Evolutionary conservation across 2,113 vertebrate species (phyloP).

Genomic region (Trinectes maculatus): DNA sequence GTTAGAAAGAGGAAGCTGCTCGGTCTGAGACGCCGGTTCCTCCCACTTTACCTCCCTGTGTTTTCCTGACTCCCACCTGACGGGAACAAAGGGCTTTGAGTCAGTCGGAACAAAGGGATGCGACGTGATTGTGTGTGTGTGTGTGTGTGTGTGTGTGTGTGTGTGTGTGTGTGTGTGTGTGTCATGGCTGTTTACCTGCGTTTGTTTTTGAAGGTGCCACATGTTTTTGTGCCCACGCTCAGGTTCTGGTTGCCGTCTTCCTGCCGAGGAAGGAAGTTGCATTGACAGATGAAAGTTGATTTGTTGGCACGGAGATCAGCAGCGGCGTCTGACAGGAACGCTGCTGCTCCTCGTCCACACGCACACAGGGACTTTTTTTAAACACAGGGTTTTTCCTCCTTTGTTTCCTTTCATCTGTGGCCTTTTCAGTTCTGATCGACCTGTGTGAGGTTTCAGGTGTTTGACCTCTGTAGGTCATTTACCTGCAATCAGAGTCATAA

Average conservation of each 20-base stretch:
- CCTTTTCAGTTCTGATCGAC: too few species aligned
- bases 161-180: constrained; percentile 15
- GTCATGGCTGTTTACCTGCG: constrained; percentile 35
- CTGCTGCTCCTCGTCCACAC: background rate
- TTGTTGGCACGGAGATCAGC: background rate
- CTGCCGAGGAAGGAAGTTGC: constrained; percentile 72
- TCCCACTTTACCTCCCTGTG: constrained; percentile 34
- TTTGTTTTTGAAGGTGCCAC: too few species aligned
- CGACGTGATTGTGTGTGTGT: constrained; percentile 2
- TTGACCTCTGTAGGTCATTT: too few species aligned
- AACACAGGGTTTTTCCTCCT: too few species aligned
- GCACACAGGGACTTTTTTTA: background rate
- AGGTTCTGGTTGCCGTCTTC: constrained; percentile 55
- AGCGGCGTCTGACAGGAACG: background rate
- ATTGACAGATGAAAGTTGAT: constrained; percentile 16
- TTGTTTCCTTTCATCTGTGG: too few species aligned
- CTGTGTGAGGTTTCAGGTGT: too few species aligned
- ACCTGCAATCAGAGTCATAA: too few species aligned
- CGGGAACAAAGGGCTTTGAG: constrained; percentile 61
- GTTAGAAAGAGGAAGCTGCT: constrained; percentile 54
- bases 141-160: constrained; percentile 12
- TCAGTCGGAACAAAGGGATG: constrained; percentile 71
- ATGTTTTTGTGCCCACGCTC: constrained; percentile 1
- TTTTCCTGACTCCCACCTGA: constrained; percentile 65
- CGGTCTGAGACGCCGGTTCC: constrained; percentile 44